These are phyloP conservation scores for Cepphus grylle DNA, from an alignment of 2,113 vertebrate species.

Conservation along the genomic window DNA sequence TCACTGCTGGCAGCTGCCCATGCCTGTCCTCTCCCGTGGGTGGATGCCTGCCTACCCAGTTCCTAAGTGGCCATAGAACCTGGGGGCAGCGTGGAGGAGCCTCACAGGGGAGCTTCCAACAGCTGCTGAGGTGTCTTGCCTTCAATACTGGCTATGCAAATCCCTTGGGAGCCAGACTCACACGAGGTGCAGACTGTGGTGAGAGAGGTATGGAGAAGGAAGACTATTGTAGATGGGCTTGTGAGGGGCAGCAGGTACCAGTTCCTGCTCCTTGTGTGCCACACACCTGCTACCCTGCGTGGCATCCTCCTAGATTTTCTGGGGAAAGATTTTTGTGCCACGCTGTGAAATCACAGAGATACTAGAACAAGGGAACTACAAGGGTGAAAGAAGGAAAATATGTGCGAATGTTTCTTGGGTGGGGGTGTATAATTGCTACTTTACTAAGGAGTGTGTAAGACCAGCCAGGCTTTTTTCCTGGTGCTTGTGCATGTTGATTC, in stretches of 20 bases:
- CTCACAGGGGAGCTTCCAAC: fast-evolving
- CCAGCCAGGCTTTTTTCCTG: not conserved
- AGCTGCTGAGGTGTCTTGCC: not conserved
- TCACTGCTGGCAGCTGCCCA: fast-evolving
- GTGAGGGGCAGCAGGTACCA: fast-evolving
- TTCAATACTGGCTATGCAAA: not conserved
- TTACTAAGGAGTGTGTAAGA: not conserved
- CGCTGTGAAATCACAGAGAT: not conserved
- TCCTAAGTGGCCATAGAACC: not conserved
- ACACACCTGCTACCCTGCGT: fast-evolving
- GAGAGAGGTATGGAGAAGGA: not conserved
- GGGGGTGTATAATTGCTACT: not conserved
- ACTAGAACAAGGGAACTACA: not conserved
- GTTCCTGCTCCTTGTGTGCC: not conserved
- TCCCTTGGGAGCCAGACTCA: not conserved
- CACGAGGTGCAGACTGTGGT: fast-evolving
- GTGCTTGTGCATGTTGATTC: not conserved
- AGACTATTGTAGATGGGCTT: not conserved
- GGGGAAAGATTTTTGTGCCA: not conserved
- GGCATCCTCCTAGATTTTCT: not conserved
- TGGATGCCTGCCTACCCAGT: too few species aligned
- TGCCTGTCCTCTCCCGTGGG: fast-evolving
- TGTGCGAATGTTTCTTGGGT: not conserved
- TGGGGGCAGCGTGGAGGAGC: not conserved
- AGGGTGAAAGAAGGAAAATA: not conserved